A percentile compares a stretch with the other conserved stretches of the same genome.
Evolutionary conservation across 2,888 invertebrate genomes (phyloP).

Genomic region (Neria commutata): DNA sequence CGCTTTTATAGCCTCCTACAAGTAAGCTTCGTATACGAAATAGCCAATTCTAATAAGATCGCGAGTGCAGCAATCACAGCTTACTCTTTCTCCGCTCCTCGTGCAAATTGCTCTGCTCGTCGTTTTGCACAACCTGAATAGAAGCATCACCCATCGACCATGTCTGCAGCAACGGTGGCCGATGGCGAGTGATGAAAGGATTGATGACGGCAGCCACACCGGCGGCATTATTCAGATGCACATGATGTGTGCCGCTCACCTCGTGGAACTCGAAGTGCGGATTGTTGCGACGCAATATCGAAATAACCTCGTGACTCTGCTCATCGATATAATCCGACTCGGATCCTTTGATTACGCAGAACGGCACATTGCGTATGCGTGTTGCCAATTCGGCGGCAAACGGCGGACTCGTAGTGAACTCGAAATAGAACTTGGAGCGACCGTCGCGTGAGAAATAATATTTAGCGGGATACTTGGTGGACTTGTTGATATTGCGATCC

Average conservation of each 20-base stretch:
- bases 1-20: no score
- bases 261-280: slow-evolving; percentile 68
- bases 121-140: slow-evolving; percentile 31
- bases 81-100: slow-evolving; percentile 48
- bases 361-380: slow-evolving; percentile 67
- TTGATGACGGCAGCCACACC: slow-evolving; percentile 66
- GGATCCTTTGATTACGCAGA: slow-evolving; percentile 69
- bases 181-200: slow-evolving; percentile 65
- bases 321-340: slow-evolving; percentile 65
- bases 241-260: slow-evolving; percentile 74
- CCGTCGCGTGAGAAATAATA: slow-evolving; percentile 63
- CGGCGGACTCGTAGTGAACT: slow-evolving; percentile 52
- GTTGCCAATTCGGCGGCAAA: slow-evolving; percentile 66
- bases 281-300: slow-evolving; percentile 66
- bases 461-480: slow-evolving; percentile 66
- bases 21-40: no score
- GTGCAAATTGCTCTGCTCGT: slow-evolving; percentile 38
- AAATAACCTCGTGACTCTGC: slow-evolving; percentile 65
- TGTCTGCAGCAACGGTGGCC: slow-evolving; percentile 44
- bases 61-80: slow-evolving; percentile 49
- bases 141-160: slow-evolving; percentile 44
- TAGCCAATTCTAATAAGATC: no score
- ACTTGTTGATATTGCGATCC: slow-evolving; percentile 66
- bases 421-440: slow-evolving; percentile 50
- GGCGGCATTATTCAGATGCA: slow-evolving; percentile 73